Conservation (phyloP, 2,888 invertebrate species). For the Callosobruchus maculatus region DNA sequence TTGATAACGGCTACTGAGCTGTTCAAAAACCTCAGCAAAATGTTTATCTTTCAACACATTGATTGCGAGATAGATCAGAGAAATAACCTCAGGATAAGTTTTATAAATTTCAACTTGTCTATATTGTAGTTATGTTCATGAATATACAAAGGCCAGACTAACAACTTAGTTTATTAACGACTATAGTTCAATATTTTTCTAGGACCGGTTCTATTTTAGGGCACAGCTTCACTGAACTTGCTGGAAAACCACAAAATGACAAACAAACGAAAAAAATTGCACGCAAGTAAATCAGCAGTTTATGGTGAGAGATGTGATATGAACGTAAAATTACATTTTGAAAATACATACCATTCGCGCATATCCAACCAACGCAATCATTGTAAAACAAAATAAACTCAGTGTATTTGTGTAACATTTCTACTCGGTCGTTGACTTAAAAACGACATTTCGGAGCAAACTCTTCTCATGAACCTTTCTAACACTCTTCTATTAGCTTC, state of each 20-base stretch:
- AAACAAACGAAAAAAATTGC: conserved; percentile 14
- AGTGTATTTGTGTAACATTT: conserved; percentile 45
- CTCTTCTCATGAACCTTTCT: background rate
- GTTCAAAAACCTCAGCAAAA: too few species aligned
- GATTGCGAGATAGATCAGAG: too few species aligned
- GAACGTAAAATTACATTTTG: conserved; percentile 27
- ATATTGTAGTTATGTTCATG: background rate
- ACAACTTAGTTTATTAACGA: background rate
- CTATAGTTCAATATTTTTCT: conserved; percentile 41
- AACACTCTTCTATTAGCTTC: too few species aligned
- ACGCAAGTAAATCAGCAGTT: conserved; percentile 14
- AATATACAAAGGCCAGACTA: background rate
- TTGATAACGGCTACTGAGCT: too few species aligned
- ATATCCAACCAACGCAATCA: conserved; percentile 50
- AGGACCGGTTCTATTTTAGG: conserved; percentile 46
- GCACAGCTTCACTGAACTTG: conserved; percentile 45
- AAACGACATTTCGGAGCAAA: background rate
- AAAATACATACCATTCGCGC: conserved; percentile 51
- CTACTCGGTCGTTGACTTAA: conserved; percentile 9
- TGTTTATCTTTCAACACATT: too few species aligned
- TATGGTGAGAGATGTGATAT: conserved; percentile 13
- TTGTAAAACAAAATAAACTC: conserved; percentile 50
- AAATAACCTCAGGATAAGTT: too few species aligned
- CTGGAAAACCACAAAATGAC: conserved; percentile 29
- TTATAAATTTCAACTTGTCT: too few species aligned